phyloP scores from a whole-genome alignment of 2,113 vertebrate species.

The sheep (Ovis aries) region DNA sequence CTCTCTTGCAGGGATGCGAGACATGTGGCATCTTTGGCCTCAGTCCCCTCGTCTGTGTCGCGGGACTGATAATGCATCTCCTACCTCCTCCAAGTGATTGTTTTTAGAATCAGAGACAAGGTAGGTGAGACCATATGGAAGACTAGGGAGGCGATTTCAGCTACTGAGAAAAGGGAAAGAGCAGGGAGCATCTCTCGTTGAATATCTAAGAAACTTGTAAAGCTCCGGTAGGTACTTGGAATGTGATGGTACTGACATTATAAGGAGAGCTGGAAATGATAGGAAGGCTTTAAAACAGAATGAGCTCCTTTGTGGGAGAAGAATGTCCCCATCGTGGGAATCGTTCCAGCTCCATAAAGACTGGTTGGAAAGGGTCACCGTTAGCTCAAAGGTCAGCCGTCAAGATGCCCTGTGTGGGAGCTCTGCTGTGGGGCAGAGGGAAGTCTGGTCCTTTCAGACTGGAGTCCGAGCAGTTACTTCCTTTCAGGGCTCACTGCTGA shows the following conservation, averaged over 20 bases:
- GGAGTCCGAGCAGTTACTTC: not conserved
- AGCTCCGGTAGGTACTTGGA: not conserved
- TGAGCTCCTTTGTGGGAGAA: not conserved
- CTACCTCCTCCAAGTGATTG: not conserved
- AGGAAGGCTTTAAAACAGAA: not conserved
- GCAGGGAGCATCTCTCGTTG: not conserved
- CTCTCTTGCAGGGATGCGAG: not conserved
- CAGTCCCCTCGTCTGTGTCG: not conserved
- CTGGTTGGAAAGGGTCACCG: not conserved
- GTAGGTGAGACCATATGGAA: not conserved
- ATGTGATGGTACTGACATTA: not conserved
- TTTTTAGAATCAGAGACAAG: not conserved
- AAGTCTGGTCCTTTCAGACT: not conserved
- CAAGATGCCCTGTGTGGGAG: not conserved
- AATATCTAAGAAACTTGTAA: not conserved
- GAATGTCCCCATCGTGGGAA: not conserved
- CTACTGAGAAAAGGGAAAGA: not conserved
- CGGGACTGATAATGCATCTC: accelerated
- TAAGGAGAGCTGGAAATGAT: not conserved
- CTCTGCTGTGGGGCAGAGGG: not conserved
- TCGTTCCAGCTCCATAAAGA: not conserved
- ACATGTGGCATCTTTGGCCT: not conserved
- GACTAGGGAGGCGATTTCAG: not conserved
- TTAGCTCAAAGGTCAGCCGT: not conserved
- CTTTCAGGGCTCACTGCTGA: not conserved